Conservation (phyloP, 2,113 vertebrate genomes). For the Pontoporia blainvillei region DNA sequence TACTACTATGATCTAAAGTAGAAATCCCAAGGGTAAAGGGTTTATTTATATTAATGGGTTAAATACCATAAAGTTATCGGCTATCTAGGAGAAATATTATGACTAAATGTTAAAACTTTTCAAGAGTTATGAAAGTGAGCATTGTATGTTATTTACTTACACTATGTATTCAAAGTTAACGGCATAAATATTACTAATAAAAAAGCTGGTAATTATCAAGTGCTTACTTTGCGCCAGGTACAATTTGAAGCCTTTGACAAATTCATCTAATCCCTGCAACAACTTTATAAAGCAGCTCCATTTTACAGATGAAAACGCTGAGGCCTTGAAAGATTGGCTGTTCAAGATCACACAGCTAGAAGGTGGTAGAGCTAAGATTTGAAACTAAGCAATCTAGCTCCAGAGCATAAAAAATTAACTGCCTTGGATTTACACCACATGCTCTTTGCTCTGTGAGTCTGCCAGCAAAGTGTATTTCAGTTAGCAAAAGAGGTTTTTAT, state of each 20-base stretch:
- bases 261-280: neutral
- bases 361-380: neutral
- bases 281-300: neutral
- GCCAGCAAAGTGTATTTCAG: neutral
- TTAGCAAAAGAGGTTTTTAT: neutral
- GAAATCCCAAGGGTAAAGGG: neutral
- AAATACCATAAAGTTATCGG: neutral
- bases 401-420: neutral
- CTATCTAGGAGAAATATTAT: neutral
- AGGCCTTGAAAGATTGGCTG: neutral
- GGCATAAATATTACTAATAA: neutral
- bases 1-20: constrained; percentile 14
- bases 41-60: constrained; percentile 30
- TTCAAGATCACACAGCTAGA: neutral
- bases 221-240: neutral
- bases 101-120: neutral
- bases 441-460: neutral
- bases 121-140: neutral
- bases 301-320: neutral
- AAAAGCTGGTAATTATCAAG: neutral
- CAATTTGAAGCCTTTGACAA: neutral
- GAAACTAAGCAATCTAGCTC: neutral
- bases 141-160: constrained; percentile 22
- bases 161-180: neutral
- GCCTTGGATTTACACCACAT: neutral